A percentile compares a stretch with the other conserved stretches of the same genome.
These are phyloP conservation scores for Dromococcyx pavoninus DNA, from an alignment of 2,797 vertebrate genomes.

Conservation along the genomic window DNA sequence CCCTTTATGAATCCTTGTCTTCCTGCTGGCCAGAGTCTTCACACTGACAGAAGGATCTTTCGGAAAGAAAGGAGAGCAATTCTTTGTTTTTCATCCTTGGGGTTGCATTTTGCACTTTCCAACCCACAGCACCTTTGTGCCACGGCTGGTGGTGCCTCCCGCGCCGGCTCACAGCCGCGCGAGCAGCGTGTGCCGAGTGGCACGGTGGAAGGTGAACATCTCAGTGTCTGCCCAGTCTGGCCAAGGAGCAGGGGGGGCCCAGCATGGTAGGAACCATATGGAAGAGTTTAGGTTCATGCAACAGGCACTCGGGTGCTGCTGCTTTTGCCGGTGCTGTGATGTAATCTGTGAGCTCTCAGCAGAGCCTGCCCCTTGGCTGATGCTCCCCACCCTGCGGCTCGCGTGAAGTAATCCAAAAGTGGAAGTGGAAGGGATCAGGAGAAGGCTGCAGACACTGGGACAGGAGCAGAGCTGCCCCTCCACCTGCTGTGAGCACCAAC, in stretches of 20 bases:
- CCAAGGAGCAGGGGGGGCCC: fast-evolving
- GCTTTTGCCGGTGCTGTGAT: neutral
- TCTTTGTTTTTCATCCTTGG: neutral
- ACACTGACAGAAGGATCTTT: neutral
- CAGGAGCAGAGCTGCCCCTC: neutral
- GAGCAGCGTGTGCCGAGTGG: fast-evolving
- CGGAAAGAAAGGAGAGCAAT: neutral
- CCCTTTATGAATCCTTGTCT: neutral
- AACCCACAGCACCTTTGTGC: neutral
- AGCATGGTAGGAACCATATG: neutral
- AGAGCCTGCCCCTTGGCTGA: neutral
- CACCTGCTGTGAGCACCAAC: neutral
- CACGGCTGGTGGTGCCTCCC: fast-evolving
- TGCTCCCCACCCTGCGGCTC: neutral
- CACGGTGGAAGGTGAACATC: fast-evolving
- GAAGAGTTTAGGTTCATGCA: neutral
- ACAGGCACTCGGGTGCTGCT: neutral
- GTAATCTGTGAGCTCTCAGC: neutral
- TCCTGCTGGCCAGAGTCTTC: neutral
- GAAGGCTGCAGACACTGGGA: neutral
- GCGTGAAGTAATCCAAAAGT: fast-evolving
- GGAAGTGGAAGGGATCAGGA: neutral
- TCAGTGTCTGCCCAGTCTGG: fast-evolving
- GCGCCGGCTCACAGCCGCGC: fast-evolving
- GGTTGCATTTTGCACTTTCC: neutral